Conservation (phyloP, 1,140 invertebrate species). For the Cydia pomonella region DNA sequence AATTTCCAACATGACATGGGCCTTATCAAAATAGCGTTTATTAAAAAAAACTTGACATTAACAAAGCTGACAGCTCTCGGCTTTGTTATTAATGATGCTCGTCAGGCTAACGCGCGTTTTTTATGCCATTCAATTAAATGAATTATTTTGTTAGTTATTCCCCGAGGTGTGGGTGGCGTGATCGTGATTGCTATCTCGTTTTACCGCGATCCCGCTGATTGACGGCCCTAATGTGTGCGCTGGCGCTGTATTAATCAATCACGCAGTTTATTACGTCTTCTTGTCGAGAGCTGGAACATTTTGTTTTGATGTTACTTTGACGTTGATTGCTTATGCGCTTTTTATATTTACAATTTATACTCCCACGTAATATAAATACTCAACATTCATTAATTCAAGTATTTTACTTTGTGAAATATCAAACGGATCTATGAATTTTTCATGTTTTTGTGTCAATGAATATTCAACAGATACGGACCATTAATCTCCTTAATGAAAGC, state of each 20-base stretch:
- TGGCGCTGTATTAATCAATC: conserved; percentile 73
- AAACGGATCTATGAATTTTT: conserved; percentile 22
- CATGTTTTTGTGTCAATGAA: conserved; percentile 26
- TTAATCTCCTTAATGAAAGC: conserved; percentile 32
- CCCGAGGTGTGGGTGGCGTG: conserved; percentile 58
- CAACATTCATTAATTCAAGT: conserved; percentile 6
- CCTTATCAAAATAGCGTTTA: conserved; percentile 82
- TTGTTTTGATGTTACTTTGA: conserved; percentile 53
- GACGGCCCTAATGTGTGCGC: conserved; percentile 73
- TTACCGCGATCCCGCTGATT: conserved; percentile 68
- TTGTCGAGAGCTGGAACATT: conserved; percentile 40
- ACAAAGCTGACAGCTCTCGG: conserved; percentile 76
- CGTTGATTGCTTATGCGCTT: conserved; percentile 45
- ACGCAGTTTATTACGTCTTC: conserved; percentile 63
- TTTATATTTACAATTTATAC: conserved; percentile 34
- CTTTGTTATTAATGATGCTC: conserved; percentile 74
- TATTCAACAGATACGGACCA: conserved; percentile 24
- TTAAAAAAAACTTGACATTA: conserved; percentile 76
- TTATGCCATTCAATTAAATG: conserved; percentile 69
- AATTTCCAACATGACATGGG: conserved; percentile 81
- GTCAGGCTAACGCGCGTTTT: conserved; percentile 55
- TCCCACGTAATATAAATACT: conserved; percentile 21
- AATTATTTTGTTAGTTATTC: conserved; percentile 68
- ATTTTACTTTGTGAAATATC: conserved; percentile 26
- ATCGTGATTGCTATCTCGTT: conserved; percentile 65